Percentiles rank a stretch among this genome's conserved stretches.
These are phyloP conservation scores for Meandrusa payeni DNA, from an alignment of 2,888 invertebrate species.

Conservation along the genomic window DNA sequence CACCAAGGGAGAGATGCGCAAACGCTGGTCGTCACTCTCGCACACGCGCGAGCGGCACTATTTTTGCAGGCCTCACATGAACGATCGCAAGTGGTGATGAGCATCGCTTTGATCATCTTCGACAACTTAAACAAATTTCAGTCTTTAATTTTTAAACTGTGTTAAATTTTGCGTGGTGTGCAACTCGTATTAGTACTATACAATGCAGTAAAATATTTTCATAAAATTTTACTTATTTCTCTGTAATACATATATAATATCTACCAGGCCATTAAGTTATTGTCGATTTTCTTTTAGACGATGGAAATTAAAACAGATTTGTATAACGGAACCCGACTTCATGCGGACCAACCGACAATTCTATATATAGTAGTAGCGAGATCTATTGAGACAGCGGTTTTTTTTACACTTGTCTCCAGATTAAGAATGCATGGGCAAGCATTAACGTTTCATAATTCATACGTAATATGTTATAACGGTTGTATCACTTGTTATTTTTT, in stretches of 20 bases:
- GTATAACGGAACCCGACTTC: too few species aligned
- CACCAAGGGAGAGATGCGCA: slow-evolving; percentile 51
- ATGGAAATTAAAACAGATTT: too few species aligned
- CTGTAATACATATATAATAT: too few species aligned
- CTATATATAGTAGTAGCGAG: slow-evolving; percentile 3
- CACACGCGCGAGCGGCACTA: slow-evolving; percentile 39
- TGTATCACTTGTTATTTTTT: too few species aligned
- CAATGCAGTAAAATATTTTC: too few species aligned
- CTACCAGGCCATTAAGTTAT: too few species aligned
- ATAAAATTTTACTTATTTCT: too few species aligned
- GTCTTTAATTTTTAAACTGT: not conserved
- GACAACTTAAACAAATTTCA: not conserved
- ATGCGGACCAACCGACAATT: not conserved
- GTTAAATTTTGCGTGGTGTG: too few species aligned
- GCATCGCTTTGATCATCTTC: not conserved
- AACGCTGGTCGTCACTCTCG: slow-evolving; percentile 56
- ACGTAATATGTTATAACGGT: too few species aligned
- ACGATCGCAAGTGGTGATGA: slow-evolving; percentile 13
- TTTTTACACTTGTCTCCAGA: not conserved
- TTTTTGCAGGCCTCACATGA: slow-evolving; percentile 25
- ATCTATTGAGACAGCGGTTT: not conserved
- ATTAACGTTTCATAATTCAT: too few species aligned
- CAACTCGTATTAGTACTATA: too few species aligned
- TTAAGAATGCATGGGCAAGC: slow-evolving; percentile 14
- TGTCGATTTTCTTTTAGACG: too few species aligned